phyloP scores from a whole-genome alignment of 2,888 invertebrate genomes.

The Orchesellides sinensis region DNA sequence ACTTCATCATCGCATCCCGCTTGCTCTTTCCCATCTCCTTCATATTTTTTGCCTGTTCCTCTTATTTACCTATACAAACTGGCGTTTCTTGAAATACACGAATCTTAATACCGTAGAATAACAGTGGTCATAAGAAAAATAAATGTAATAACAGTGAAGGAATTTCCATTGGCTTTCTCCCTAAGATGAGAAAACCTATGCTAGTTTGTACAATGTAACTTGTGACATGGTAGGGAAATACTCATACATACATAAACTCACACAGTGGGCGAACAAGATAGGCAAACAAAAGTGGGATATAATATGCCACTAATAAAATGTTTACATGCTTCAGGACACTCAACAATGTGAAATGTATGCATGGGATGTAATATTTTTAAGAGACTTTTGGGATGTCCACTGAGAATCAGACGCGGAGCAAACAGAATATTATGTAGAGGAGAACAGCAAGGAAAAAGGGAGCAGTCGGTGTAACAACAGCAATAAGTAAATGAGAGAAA shows the following conservation, averaged over 20 bases:
- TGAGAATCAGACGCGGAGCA: conserved; percentile 47
- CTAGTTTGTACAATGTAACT: conserved; percentile 33
- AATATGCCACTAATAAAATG: conserved; percentile 50
- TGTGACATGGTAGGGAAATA: conserved; percentile 7
- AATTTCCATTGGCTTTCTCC: conserved; percentile 15
- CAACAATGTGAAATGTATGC: conserved; percentile 31
- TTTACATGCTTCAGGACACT: conserved; percentile 49
- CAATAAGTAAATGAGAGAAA: conserved; percentile 42
- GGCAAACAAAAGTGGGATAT: conserved; percentile 28
- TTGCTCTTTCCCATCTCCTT: too few relatives aligned
- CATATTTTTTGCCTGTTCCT: too few relatives aligned
- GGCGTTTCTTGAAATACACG: too few relatives aligned
- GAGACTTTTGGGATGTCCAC: conserved; percentile 43
- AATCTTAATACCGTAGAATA: too few relatives aligned
- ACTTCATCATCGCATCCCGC: too few relatives aligned
- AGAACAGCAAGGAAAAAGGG: neutral
- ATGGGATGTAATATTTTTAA: conserved; percentile 37
- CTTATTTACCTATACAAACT: too few relatives aligned
- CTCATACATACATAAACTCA: conserved; percentile 1
- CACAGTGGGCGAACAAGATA: neutral
- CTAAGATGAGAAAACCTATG: conserved; percentile 22
- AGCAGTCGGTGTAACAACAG: neutral
- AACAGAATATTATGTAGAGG: conserved; percentile 40
- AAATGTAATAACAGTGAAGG: conserved; percentile 53
- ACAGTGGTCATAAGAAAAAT: conserved; percentile 34